Evolutionary conservation across 2,797 vertebrate genomes (phyloP), one percentile per base, ranked within the genome.

Genomic region (Leuciscus waleckii): DNA sequence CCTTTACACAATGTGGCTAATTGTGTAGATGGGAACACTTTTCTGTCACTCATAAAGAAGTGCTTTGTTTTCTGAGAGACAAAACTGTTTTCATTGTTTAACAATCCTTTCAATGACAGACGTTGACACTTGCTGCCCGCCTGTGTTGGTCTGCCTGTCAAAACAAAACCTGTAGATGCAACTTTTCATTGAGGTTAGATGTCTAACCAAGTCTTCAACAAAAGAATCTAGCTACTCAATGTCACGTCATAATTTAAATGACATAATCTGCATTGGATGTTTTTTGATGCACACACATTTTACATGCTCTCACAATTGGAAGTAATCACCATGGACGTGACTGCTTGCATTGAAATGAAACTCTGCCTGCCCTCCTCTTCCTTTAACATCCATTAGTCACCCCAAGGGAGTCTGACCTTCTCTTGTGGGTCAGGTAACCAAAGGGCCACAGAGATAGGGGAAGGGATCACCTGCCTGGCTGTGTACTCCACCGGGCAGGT

Each of bases 401-500:
- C 88, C 91, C 88, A 58, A 84, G 92, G 90, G 92, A 92, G 87
- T 49, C 0, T 37, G 86, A 87, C 92, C 91, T 89, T 73, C 83
- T 90, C 85, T 68, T 85, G 81, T 2, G 37, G 86, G 68, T 80
- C 87, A 79, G 89, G 90, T 91, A 91, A 91, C 87, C 88, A 83
- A 68, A 71, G 49, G 65, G 58, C 79, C 77, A 56, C n/a, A 29
- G n/a, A 70, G 75, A 75, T 76, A 80, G n/a, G 68, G 41, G 56
- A 75, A 88, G 54, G 78, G 86, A 65, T 87, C 89, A 84, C 86
- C 85, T 89, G 86, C 80, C 43, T 78, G 46, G 21, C 56, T 71
- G 54, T 49, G 35, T 46, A 70, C 76, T 76, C 79, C 51, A 82
- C 85, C 76, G 9, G 84, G 89, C 95, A 95, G 93, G 94, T 95